Percentiles rank a stretch among this genome's conserved stretches.
Conservation (phyloP, 2,888 invertebrate genomes). For the Parnassius mnemosyne region DNA sequence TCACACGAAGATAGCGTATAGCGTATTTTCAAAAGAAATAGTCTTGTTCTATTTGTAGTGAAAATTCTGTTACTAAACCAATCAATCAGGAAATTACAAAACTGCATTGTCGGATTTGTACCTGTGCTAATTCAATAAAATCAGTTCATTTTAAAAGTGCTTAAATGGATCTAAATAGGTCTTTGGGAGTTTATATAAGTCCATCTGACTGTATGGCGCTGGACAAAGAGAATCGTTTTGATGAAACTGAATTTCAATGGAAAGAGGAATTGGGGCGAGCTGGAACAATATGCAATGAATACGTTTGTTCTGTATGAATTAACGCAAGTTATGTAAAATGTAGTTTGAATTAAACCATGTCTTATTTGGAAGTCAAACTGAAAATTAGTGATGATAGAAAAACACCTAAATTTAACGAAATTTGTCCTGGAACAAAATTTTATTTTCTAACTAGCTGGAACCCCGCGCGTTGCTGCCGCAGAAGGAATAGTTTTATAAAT, state of each 20-base stretch:
- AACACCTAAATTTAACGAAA: no score
- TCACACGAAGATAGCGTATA: no score
- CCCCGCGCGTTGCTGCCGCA: no score
- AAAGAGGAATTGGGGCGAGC: conserved; percentile 32
- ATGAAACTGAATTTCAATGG: conserved; percentile 43
- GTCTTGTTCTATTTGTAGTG: no score
- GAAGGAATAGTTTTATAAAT: no score
- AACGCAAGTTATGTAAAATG: conserved; percentile 2
- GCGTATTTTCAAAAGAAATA: no score
- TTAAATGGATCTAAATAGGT: conserved; percentile 17
- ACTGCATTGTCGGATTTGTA: conserved; percentile 16
- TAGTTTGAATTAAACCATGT: neutral
- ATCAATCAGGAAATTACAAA: neutral
- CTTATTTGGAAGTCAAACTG: neutral
- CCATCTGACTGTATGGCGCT: conserved; percentile 13
- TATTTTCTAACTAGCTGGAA: no score
- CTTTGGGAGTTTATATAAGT: conserved; percentile 19
- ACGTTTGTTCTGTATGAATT: conserved; percentile 11
- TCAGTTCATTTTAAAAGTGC: conserved; percentile 16
- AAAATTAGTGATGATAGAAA: neutral
- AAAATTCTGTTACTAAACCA: no score
- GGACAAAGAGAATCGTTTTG: conserved; percentile 42
- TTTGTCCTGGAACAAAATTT: no score
- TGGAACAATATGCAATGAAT: conserved; percentile 23
- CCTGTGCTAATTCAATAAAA: conserved; percentile 27